A percentile compares a stretch with the other conserved stretches of the same genome.
Conservation (phyloP, 2,113 vertebrate genomes). For the Chaetorhynchus papuensis region DNA sequence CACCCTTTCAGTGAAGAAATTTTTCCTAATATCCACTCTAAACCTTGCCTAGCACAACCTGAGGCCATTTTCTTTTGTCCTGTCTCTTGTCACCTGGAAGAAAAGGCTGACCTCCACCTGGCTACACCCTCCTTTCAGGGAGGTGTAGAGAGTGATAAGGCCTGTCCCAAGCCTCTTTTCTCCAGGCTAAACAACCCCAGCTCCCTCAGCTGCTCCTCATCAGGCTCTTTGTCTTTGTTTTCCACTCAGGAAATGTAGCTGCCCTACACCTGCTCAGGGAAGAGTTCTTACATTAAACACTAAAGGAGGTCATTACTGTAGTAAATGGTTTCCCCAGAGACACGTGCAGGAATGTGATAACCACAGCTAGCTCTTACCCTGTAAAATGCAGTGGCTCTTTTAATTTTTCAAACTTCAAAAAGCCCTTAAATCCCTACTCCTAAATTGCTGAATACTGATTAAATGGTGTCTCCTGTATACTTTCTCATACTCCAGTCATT, state of each 20-base stretch:
- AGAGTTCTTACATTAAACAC: neutral
- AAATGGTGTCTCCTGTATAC: neutral
- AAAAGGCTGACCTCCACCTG: neutral
- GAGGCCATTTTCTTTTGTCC: neutral
- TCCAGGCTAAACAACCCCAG: neutral
- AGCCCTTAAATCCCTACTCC: neutral
- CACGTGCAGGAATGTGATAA: neutral
- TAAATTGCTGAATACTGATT: neutral
- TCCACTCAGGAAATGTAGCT: neutral
- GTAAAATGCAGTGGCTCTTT: neutral
- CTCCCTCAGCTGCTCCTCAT: neutral
- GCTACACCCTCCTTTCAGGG: neutral
- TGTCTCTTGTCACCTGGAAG: neutral
- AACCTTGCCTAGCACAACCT: neutral
- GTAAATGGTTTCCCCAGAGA: neutral
- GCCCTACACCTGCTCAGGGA: neutral
- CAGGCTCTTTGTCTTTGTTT: neutral
- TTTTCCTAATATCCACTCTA: neutral
- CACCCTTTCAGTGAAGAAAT: neutral
- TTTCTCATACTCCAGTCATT: neutral
- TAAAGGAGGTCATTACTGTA: neutral
- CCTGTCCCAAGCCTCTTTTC: neutral
- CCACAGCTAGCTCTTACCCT: neutral
- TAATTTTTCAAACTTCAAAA: neutral
- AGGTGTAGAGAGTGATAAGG: neutral